Evolutionary conservation across 2,797 vertebrate genomes (phyloP).

Genomic region (Pseudocheirus occidentalis): DNA sequence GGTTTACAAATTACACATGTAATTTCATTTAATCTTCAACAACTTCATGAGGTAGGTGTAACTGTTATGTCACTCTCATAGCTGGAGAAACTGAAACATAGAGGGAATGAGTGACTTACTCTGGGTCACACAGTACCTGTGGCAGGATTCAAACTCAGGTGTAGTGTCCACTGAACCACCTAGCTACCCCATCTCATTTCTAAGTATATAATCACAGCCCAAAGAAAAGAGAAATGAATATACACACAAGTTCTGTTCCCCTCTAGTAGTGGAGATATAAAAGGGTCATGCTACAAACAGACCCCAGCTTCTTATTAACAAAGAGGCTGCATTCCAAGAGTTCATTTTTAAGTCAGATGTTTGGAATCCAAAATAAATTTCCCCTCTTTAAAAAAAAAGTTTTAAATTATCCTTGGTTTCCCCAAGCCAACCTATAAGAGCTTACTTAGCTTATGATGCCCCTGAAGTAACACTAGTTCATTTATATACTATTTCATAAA

Average conservation of each 20-base stretch:
- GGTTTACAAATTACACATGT: not conserved
- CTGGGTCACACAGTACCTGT: not conserved
- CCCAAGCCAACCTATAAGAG: not conserved
- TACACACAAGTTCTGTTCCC: not conserved
- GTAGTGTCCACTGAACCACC: not conserved
- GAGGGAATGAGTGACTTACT: not conserved
- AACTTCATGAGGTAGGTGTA: not conserved
- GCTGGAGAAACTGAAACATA: not conserved
- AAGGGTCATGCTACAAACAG: not conserved
- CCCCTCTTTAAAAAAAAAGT: not conserved
- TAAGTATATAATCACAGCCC: not conserved
- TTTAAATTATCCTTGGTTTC: not conserved
- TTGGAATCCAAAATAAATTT: not conserved
- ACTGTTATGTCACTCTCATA: not conserved
- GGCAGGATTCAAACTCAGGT: not conserved
- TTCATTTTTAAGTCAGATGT: not conserved
- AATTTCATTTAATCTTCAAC: not conserved
- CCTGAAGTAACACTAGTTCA: not conserved
- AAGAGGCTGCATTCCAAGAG: not conserved
- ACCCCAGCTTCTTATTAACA: not conserved
- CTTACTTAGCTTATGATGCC: not conserved
- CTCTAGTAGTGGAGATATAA: not conserved
- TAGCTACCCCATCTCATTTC: not conserved
- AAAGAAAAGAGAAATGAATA: not conserved
- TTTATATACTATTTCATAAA: not conserved